A percentile compares a stretch with the other conserved stretches of the same genome.
These are phyloP conservation scores for Eueremaeus valkanovi DNA, from an alignment of 2,888 invertebrate genomes.

Conservation along the genomic window DNA sequence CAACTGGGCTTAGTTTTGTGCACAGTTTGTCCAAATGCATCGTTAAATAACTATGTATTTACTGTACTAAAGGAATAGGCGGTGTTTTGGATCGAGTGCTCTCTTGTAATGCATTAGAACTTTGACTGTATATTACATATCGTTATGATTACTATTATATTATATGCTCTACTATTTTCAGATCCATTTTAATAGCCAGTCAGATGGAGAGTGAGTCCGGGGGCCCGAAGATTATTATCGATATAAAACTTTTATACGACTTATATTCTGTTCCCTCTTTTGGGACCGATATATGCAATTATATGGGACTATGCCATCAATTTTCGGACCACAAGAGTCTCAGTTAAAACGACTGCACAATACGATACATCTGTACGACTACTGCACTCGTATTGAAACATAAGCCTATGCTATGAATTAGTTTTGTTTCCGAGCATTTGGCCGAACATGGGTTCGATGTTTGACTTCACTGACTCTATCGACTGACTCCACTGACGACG, in stretches of 20 bases:
- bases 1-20: not conserved
- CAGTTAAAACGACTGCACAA: not conserved
- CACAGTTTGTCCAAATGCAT: not conserved
- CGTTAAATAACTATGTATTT: not conserved
- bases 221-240: constrained; percentile 6
- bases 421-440: not conserved
- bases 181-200: constrained; percentile 4
- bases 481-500: not conserved
- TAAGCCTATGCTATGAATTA: not conserved
- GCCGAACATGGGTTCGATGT: not conserved
- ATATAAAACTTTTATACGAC: not conserved
- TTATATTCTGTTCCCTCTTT: not conserved
- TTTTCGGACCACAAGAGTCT: not conserved
- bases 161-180: not conserved
- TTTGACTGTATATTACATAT: not conserved
- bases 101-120: not conserved
- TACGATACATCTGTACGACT: constrained; percentile 10
- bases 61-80: constrained; percentile 4
- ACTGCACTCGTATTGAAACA: no score
- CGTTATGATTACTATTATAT: not conserved
- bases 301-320: constrained; percentile 10
- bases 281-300: not conserved
- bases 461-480: not conserved
- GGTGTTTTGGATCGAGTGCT: not conserved
- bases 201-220: not conserved